Conservation (phyloP, 23 tunicate genomes). For the Pegea sp. region DNA sequence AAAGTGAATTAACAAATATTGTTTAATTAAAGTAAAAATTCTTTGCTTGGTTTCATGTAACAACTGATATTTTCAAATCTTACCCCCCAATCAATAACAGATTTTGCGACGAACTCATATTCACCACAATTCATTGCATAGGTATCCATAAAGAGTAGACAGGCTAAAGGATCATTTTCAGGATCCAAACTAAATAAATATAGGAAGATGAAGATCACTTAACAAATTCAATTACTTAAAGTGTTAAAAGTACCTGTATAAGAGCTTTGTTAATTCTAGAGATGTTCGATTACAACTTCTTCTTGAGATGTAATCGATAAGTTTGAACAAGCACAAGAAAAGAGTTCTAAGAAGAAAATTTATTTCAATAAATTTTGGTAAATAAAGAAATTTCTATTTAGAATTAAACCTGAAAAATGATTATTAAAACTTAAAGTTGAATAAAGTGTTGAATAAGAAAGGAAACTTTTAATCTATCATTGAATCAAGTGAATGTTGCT, state of each 20-base stretch:
- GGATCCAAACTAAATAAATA: conserved; percentile 43
- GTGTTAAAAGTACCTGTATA: conserved; percentile 16
- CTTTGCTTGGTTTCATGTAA: not conserved
- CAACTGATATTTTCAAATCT: conserved; percentile 1
- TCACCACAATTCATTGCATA: conserved; percentile 43
- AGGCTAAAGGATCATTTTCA: conserved; percentile 58
- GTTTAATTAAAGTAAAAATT: not conserved
- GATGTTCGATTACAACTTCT: conserved; percentile 78
- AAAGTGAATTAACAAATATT: not conserved
- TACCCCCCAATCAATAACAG: conserved; percentile 49
- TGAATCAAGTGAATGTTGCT: too few species aligned
- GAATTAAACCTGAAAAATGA: too few species aligned
- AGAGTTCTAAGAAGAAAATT: conserved; percentile 13
- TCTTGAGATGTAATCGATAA: conserved; percentile 48
- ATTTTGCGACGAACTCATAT: conserved; percentile 23
- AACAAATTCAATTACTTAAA: not conserved
- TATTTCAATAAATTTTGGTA: too few species aligned
- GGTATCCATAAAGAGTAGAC: conserved; percentile 23
- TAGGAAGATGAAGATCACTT: not conserved
- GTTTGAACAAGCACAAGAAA: conserved; percentile 50
- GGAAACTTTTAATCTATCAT: too few species aligned
- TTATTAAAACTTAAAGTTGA: too few species aligned
- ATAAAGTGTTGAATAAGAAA: too few species aligned
- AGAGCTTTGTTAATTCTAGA: conserved; percentile 49
- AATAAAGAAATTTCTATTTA: too few species aligned